These are phyloP conservation scores for Eurosta solidaginis DNA, from an alignment of 1,140 invertebrate species.

Conservation along the genomic window DNA sequence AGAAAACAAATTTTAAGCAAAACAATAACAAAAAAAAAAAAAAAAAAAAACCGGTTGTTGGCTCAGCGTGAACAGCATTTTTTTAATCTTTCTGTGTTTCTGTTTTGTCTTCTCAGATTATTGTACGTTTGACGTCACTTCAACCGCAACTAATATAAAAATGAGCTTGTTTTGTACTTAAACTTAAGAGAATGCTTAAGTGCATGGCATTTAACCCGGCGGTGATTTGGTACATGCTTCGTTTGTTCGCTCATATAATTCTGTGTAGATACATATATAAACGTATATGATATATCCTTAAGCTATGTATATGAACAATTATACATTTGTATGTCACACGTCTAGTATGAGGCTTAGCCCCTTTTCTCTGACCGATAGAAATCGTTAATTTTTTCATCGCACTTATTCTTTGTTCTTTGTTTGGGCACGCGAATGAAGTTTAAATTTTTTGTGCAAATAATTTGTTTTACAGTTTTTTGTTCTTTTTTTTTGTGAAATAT, in stretches of 20 bases:
- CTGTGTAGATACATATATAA: neutral
- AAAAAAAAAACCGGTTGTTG: neutral
- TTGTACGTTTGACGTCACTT: constrained; percentile 5
- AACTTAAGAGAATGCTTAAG: constrained; percentile 9
- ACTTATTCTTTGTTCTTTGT: neutral
- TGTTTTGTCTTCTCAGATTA: neutral
- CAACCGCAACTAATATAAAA: neutral
- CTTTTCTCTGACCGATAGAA: neutral
- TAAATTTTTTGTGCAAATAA: neutral
- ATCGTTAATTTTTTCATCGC: constrained; percentile 3
- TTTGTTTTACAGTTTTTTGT: neutral
- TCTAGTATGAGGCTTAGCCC: neutral
- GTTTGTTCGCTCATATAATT: neutral
- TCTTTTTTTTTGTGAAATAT: neutral
- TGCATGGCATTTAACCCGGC: constrained; percentile 1
- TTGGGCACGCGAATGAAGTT: constrained; percentile 12
- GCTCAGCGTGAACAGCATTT: neutral
- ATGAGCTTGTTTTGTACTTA: neutral
- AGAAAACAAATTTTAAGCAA: neutral
- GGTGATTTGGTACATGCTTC: neutral
- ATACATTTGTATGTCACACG: neutral
- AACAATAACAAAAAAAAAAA: neutral
- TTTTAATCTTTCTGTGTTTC: neutral
- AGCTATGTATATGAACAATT: too few relatives aligned
- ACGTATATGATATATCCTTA: too few relatives aligned